Evolutionary conservation across 2,797 vertebrate species (phyloP).

Genomic region (Clarias fuscus): DNA sequence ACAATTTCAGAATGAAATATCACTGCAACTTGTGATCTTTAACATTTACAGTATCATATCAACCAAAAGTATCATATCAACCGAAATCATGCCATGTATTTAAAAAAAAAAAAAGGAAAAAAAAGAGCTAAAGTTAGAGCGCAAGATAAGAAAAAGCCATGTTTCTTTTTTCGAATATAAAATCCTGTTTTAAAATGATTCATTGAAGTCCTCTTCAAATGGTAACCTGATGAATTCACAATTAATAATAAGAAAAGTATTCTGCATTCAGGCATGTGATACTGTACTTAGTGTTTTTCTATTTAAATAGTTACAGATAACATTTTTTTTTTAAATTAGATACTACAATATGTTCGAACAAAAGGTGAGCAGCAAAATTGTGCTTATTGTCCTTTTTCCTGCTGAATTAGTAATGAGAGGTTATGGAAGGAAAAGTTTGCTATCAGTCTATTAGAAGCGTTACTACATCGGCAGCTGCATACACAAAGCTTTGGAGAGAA

Average conservation of each 20-base stretch:
- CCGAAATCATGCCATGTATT: conserved; percentile 96
- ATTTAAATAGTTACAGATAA: conserved; percentile 94
- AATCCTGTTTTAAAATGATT: conserved; percentile 91
- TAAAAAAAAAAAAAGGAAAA: conserved; percentile 80
- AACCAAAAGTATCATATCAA: conserved; percentile 92
- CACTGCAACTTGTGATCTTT: conserved; percentile 97
- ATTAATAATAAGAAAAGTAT: conserved; percentile 91
- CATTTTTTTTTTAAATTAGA: conserved; percentile 84
- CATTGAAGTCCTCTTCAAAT: conserved; percentile 89
- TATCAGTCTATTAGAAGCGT: conserved; percentile 91
- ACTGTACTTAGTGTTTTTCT: conserved; percentile 91
- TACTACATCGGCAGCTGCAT: conserved; percentile 90
- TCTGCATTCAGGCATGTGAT: conserved; percentile 96
- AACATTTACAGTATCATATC: conserved; percentile 86
- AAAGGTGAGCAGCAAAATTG: conserved; percentile 96
- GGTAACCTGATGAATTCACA: conserved; percentile 93
- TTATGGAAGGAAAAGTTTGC: conserved; percentile 86
- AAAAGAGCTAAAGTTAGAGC: conserved; percentile 58
- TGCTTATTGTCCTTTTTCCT: conserved; percentile 96
- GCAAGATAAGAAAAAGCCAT: conserved; percentile 69
- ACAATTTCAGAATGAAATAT: conserved; percentile 99
- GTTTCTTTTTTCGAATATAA: conserved; percentile 83
- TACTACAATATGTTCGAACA: conserved; percentile 87
- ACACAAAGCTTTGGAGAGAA: conserved; percentile 86
- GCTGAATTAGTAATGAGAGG: conserved; percentile 88